Base-by-base conservation (phyloP, 92 coral and sea anemone species). In the Muricea muricata region DNA sequence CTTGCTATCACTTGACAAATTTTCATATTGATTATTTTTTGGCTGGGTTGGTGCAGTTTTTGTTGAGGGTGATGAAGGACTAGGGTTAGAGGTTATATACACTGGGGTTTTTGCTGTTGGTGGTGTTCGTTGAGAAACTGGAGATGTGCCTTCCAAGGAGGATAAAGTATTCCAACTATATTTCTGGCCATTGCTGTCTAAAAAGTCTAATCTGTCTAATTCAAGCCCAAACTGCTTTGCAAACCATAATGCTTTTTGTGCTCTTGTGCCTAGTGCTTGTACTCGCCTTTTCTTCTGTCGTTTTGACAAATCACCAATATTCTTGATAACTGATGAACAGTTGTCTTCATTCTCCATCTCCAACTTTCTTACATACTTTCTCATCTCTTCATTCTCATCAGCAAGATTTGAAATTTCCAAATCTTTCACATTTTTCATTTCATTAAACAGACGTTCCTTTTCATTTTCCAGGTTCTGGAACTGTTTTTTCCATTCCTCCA, bases 161-260 rank as follows among this genome's bases (percentile, higher is more conserved):
- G 72, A 5, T 65, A 34, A 20, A 20, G 72, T 33, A 9, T 65
- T 65, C 72, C 72, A 65, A 65, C 31, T 34, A 70, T 70, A 39
- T 55, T 77, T 85, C 65, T 78, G 71, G 89, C 89, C 81, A 63
- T 80, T 86, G 56, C 33, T 29, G 79, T 86, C 89, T 34, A 41
- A 23, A 21, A 86, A 78, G 55, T 79, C 69, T 30, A 86, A 35
- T 69, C 65, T 52, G 14, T n/a, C n/a, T n/a, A n/a, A n/a, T n/a
- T n/a, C n/a, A n/a, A n/a, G n/a, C n/a, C n/a, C n/a, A n/a, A n/a
- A n/a, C n/a, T n/a, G n/a, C n/a, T n/a, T n/a, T n/a, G n/a, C n/a
- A n/a, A n/a, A n/a, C n/a, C n/a, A n/a, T n/a, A n/a, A n/a, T n/a
- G n/a, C n/a, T n/a, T n/a, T n/a, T n/a, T n/a, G n/a, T n/a, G n/a